Evolutionary conservation across 2,888 invertebrate species (phyloP).

Genomic region (Rhagonycha fulva): DNA sequence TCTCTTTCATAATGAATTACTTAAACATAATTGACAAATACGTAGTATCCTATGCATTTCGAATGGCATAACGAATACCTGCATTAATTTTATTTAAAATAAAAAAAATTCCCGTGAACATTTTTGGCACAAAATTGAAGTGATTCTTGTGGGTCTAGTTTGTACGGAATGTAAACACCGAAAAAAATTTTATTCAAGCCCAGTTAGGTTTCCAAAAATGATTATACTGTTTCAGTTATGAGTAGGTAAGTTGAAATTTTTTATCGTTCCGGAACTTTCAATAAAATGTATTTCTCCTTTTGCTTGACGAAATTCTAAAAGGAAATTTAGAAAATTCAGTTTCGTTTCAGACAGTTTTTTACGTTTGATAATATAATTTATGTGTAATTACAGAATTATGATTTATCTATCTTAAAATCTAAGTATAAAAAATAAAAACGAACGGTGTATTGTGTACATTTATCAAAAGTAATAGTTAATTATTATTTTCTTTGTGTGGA

Average conservation of each 20-base stretch:
- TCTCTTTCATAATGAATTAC: not conserved
- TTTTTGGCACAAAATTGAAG: not conserved
- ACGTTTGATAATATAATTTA: too few relatives aligned
- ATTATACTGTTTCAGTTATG: too few relatives aligned
- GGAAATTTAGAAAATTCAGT: not conserved
- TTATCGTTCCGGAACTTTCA: too few relatives aligned
- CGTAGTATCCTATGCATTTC: not conserved
- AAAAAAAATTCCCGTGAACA: not conserved
- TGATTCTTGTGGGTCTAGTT: not conserved
- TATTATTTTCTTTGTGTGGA: constrained; percentile 23
- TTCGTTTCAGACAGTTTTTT: too few relatives aligned
- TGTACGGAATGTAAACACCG: too few relatives aligned
- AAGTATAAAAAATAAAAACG: not conserved
- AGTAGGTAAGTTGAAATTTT: too few relatives aligned
- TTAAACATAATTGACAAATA: not conserved
- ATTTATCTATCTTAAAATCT: not conserved
- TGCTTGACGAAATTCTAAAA: not conserved
- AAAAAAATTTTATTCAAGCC: too few relatives aligned
- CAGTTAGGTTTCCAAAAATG: too few relatives aligned
- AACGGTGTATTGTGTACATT: constrained; percentile 3
- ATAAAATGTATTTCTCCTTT: too few relatives aligned
- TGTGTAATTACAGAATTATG: not conserved
- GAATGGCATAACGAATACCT: not conserved
- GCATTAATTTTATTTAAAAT: not conserved
- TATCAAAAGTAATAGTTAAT: constrained; percentile 17